A percentile compares a stretch with the other conserved stretches of the same genome.
phyloP scores from a whole-genome alignment of 2,888 invertebrate species.

The Calameuta pallipes region DNA sequence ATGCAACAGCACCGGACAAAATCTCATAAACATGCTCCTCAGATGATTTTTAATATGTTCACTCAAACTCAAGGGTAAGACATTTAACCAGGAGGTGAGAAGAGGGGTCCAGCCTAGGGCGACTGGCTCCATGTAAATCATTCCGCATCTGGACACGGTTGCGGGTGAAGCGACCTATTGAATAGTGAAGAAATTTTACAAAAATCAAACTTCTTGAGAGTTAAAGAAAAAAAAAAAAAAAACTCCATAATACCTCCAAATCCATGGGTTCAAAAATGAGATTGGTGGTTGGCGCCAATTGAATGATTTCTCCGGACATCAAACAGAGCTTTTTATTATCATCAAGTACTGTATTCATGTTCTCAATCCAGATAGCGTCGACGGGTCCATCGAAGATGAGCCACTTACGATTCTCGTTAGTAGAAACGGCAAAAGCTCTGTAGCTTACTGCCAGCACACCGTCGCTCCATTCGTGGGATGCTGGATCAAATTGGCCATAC shows the following conservation, averaged over 20 bases:
- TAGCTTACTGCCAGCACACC: constrained; percentile 88
- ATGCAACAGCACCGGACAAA: constrained; percentile 83
- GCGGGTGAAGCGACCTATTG: constrained; percentile 84
- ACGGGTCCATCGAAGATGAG: constrained; percentile 96
- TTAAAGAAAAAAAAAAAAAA: not conserved
- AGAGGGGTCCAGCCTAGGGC: constrained; percentile 92
- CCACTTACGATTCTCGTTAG: constrained; percentile 83
- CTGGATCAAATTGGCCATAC: constrained; percentile 95
- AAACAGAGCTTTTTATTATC: constrained; percentile 96
- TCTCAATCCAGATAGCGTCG: constrained; percentile 97
- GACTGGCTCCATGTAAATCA: constrained; percentile 95
- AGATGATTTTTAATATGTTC: constrained; percentile 77
- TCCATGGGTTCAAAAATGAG: constrained; percentile 96
- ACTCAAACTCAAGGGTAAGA: constrained; percentile 78
- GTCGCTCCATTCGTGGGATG: constrained; percentile 95
- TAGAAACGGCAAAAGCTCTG: constrained; percentile 81
- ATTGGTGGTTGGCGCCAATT: constrained; percentile 89
- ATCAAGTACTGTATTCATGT: constrained; percentile 94
- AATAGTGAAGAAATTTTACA: not conserved
- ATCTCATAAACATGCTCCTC: constrained; percentile 79
- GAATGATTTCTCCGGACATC: constrained; percentile 97
- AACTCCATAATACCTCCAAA: constrained; percentile 72
- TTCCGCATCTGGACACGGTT: constrained; percentile 94
- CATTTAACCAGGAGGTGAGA: constrained; percentile 86
- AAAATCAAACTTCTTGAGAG: not conserved